Conservation (phyloP, 2,888 invertebrate species). For the Mimas tiliae region DNA sequence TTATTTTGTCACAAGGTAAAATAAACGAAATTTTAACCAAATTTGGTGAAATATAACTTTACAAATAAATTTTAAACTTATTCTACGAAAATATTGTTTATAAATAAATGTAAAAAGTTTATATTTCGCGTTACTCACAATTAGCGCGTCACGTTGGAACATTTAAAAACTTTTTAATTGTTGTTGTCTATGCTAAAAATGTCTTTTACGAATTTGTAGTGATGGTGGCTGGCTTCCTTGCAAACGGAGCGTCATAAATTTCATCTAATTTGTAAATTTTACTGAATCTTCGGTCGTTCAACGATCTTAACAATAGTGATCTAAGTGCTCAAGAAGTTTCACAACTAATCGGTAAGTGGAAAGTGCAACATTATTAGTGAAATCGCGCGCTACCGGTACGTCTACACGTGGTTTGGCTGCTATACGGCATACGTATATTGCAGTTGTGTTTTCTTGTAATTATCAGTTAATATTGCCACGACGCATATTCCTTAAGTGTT, state of each 20-base stretch:
- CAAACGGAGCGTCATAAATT: slow-evolving; percentile 81
- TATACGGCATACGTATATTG: slow-evolving; percentile 66
- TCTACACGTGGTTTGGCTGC: slow-evolving; percentile 78
- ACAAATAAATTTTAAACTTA: background rate
- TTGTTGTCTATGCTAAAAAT: slow-evolving; percentile 77
- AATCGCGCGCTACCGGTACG: slow-evolving; percentile 78
- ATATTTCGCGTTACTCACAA: background rate
- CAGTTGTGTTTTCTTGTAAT: slow-evolving; percentile 60
- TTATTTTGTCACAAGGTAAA: slow-evolving; percentile 12
- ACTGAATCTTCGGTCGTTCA: slow-evolving; percentile 64
- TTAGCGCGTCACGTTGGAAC: slow-evolving; percentile 51
- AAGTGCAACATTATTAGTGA: slow-evolving; percentile 65
- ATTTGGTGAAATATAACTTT: background rate
- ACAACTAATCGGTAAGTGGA: slow-evolving; percentile 80
- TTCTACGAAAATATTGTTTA: background rate
- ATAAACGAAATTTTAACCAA: slow-evolving; percentile 9
- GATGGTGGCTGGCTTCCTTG: slow-evolving; percentile 85
- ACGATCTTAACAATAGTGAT: slow-evolving; percentile 73
- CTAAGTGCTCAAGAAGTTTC: slow-evolving; percentile 81
- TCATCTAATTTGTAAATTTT: slow-evolving; percentile 71
- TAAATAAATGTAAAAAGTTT: background rate
- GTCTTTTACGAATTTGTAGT: slow-evolving; percentile 84
- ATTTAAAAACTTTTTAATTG: slow-evolving; percentile 64
- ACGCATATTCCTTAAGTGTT: slow-evolving; percentile 45
- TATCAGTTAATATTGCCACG: slow-evolving; percentile 48